Evolutionary conservation across 2,113 vertebrate species (phyloP).

Genomic region (Alligator mississippiensis): DNA sequence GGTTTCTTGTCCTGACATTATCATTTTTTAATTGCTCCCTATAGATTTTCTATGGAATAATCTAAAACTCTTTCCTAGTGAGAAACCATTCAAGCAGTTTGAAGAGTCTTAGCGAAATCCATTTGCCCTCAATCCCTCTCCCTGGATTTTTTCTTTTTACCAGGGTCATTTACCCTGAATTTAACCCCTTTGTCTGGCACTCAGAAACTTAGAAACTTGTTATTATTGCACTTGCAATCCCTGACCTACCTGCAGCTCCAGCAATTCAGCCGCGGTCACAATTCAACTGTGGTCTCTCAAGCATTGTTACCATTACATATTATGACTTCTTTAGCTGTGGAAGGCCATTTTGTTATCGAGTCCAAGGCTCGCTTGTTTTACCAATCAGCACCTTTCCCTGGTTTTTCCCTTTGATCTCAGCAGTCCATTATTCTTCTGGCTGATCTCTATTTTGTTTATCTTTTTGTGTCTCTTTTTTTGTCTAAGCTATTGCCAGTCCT

Average conservation of each 20-base stretch:
- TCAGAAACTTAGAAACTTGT: neutral
- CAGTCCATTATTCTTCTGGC: neutral
- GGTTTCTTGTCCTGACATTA: neutral
- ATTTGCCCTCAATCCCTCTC: neutral
- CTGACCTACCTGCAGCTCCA: conserved; percentile 10
- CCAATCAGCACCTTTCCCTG: neutral
- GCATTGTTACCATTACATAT: neutral
- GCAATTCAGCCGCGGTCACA: neutral
- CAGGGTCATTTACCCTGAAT: conserved; percentile 12
- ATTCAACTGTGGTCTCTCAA: neutral
- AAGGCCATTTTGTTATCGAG: neutral
- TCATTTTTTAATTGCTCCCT: neutral
- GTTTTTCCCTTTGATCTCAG: neutral
- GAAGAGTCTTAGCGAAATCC: neutral
- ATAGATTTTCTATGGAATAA: neutral
- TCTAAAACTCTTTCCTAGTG: neutral
- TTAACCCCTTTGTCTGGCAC: neutral
- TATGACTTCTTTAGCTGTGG: conserved; percentile 1
- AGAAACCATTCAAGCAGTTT: neutral
- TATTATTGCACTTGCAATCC: neutral
- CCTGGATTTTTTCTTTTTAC: conserved; percentile 20
- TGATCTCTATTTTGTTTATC: fast-evolving
- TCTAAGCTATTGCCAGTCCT: neutral
- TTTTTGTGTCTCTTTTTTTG: neutral
- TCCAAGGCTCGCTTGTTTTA: neutral